phyloP scores from a whole-genome alignment of 2,888 invertebrate genomes.

The Seira ritae region DNA sequence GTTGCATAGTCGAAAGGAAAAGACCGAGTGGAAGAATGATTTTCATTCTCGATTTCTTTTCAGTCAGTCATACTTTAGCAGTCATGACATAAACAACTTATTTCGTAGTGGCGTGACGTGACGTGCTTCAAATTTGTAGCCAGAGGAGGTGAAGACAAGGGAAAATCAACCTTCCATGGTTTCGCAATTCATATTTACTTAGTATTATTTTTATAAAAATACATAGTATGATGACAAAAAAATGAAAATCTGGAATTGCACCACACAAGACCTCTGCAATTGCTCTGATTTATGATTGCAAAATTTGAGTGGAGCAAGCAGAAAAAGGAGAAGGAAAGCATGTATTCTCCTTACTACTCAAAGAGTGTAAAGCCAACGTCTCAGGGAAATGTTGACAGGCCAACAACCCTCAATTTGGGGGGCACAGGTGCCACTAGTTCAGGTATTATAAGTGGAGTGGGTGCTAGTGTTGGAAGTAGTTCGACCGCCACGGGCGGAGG shows the following conservation, averaged over 20 bases:
- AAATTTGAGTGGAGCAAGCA: constrained; percentile 8
- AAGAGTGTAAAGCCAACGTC: constrained; percentile 37
- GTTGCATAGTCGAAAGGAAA: neutral
- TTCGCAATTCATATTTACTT: neutral
- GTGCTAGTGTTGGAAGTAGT: constrained; percentile 22
- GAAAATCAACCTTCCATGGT: neutral
- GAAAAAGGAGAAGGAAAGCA: constrained; percentile 27
- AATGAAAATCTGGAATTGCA: neutral
- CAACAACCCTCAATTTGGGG: constrained; percentile 69
- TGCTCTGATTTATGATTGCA: neutral
- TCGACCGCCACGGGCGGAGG: constrained; percentile 22
- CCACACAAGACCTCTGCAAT: neutral
- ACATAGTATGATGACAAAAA: neutral
- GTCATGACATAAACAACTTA: constrained; percentile 37
- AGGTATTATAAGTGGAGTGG: constrained; percentile 27
- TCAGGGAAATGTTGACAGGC: constrained; percentile 60
- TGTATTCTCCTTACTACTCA: constrained; percentile 61
- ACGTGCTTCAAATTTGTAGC: neutral
- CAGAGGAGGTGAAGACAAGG: neutral
- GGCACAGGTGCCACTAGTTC: constrained; percentile 28
- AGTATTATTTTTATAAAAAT: too few species aligned
- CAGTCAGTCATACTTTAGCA: constrained; percentile 33
- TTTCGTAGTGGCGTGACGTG: neutral
- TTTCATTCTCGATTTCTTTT: constrained; percentile 39
- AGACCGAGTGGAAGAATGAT: constrained; percentile 12